These are phyloP conservation scores for Mastacembelus armatus DNA, from an alignment of 2,797 vertebrate genomes.

Conservation along the genomic window DNA sequence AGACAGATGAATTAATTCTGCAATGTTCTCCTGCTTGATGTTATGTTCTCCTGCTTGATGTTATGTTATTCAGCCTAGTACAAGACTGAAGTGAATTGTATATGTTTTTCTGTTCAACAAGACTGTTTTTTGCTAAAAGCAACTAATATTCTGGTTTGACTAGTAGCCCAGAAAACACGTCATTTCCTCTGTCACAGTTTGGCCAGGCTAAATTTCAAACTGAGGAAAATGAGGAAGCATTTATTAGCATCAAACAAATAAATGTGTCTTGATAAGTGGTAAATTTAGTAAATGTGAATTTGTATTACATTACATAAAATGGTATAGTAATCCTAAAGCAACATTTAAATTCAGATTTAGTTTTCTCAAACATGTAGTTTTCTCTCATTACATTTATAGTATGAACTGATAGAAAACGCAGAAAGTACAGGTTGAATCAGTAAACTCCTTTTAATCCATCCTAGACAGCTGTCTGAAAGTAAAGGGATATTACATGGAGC, in stretches of 20 bases:
- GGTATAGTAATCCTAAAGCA: neutral
- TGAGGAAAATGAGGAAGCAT: neutral
- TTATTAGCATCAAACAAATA: neutral
- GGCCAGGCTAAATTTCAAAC: neutral
- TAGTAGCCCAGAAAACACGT: too few relatives aligned
- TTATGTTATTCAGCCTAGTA: too few relatives aligned
- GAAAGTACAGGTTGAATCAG: neutral
- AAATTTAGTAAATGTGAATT: neutral
- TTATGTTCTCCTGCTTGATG: too few relatives aligned
- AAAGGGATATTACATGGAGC: neutral
- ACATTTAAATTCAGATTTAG: neutral
- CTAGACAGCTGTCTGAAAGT: neutral
- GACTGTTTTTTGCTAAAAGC: too few relatives aligned
- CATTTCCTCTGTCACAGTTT: neutral
- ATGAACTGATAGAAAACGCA: neutral
- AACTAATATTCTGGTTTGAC: too few relatives aligned
- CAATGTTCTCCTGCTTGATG: too few relatives aligned
- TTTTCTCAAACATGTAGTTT: neutral
- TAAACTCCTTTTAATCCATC: neutral
- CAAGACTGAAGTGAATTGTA: too few relatives aligned
- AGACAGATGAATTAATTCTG: too few relatives aligned
- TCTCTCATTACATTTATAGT: neutral
- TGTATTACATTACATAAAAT: neutral
- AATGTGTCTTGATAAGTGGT: neutral
- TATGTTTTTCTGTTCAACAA: too few relatives aligned